Evolutionary conservation across 1,140 invertebrate species (phyloP), one percentile per base, ranked within the genome.

Genomic region (Diprion similis): DNA sequence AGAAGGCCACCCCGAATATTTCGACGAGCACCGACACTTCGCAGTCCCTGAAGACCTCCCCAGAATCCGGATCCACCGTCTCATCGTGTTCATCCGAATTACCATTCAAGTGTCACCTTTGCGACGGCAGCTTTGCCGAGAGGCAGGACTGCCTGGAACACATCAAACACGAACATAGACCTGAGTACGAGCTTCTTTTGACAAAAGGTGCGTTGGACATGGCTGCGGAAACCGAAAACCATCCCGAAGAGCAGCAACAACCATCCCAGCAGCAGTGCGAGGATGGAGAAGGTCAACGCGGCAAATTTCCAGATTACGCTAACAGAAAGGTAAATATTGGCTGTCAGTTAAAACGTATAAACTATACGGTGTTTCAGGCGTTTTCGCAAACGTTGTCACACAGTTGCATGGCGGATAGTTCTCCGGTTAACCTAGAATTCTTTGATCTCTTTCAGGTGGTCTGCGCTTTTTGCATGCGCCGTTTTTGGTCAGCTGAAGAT

Each of bases 401-500:
- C 24, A 37, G 24, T 2, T 6, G 24, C 24, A 37, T 37, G 24
- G 24, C 24, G 6, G 24, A 37, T 6, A 6, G 6, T 3, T 37
- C 24, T 0, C 24, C 24, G 24, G 6, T 37, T 37, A 37, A 37
- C 24, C 24, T 6, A 6, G 6, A 37, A 37, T 37, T 37, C 24
- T 51, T 71, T 17, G 51, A 71, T 75, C 76, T 69, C 68, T 81
- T 85, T 24, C 82, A 95, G 92, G 94, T 98, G 1, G 94, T 96
- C 46, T 97, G 96, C 83, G 95, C 95, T 1, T 96, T 98, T 80
- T 98, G 97, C 84, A 90, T 97, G 80, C 93, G 96, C 74, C 92
- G 96, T 64, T 97, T 97, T 85, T 97, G 96, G 95, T 98, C 96
- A 0, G 94, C 96, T 0, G 96, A 98, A 83, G 97, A 98, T 86